Conservation (phyloP, 2,113 vertebrate species). For the Gyps fulvus region DNA sequence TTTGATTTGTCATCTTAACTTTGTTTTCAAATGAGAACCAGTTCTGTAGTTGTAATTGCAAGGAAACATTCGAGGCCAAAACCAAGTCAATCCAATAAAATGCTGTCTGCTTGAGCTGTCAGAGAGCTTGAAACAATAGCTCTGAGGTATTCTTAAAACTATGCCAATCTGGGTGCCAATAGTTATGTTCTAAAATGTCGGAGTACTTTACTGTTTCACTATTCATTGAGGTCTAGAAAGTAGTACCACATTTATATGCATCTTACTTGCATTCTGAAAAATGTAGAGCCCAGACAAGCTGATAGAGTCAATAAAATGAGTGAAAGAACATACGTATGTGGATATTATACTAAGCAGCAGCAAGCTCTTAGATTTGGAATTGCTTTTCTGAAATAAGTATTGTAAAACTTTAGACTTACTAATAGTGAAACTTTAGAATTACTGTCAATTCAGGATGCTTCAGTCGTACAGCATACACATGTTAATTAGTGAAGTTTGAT, state of each 20-base stretch:
- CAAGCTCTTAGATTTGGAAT: not conserved
- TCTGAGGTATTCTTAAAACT: not conserved
- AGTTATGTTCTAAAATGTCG: not conserved
- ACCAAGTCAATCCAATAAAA: not conserved
- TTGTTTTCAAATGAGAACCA: not conserved
- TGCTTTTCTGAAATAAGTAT: not conserved
- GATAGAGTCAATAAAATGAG: not conserved
- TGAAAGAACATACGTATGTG: fast-evolving
- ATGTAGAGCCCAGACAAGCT: not conserved
- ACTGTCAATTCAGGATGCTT: not conserved
- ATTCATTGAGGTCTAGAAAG: not conserved
- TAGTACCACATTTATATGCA: not conserved
- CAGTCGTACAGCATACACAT: not conserved
- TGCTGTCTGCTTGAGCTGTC: not conserved
- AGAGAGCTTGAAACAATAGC: not conserved
- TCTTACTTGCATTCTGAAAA: not conserved
- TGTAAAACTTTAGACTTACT: not conserved
- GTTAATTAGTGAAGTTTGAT: not conserved
- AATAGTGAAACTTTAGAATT: not conserved
- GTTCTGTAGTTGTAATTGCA: not conserved
- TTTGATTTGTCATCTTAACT: not conserved
- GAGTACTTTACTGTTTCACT: not conserved
- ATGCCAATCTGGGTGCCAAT: not conserved
- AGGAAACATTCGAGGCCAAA: not conserved
- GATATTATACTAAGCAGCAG: not conserved